Evolutionary conservation across 1,140 invertebrate genomes (phyloP), one percentile per base, ranked within the genome.

Genomic region (Stegodyphus mimosarum): DNA sequence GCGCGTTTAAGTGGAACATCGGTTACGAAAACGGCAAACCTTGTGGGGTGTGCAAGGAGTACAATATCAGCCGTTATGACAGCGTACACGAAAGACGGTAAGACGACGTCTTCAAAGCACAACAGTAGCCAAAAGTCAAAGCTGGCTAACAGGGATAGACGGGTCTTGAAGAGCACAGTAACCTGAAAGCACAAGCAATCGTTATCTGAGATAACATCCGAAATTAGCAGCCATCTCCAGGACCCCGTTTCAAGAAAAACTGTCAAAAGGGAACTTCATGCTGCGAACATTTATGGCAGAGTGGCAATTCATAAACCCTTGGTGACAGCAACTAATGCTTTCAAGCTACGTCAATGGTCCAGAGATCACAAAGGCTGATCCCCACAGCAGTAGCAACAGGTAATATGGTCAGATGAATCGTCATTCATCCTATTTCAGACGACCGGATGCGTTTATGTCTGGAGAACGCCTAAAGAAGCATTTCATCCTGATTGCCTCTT

Each of bases 291-390:
- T 72, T 72, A 51, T 6, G 17, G 48, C 18, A 72, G 70, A 72
- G 70, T 72, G 33, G 18, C 50, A 33, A 72, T 49, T 72, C 49
- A 1, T 50, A 33, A 74, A 74, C 72, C 51, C 50, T 74, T 74
- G 53, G 51, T 74, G 50, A 74, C 51, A 52, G 51, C 72, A 74
- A 55, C 51, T 60, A 55, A 74, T 74, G 72, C 72, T 60, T 74
- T 74, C 72, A 74, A 74, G 72, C 53, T 5, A 74, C 18, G 13
- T 7, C 70, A 72, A 72, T 72, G 70, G 70, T 72, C 5, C 70
- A 49, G 48, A 72, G 70, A 72, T 53, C 70, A 33, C 7, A 67
- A 67, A 67, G 64, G 64, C 64, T 67, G 5, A 5, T 6, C 64
- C 17, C 17, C 64, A 67, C 64, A 67, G 64, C 13, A 17, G 11